Base-by-base conservation (phyloP, 1,140 invertebrate genomes). In the Drosophila orena region DNA sequence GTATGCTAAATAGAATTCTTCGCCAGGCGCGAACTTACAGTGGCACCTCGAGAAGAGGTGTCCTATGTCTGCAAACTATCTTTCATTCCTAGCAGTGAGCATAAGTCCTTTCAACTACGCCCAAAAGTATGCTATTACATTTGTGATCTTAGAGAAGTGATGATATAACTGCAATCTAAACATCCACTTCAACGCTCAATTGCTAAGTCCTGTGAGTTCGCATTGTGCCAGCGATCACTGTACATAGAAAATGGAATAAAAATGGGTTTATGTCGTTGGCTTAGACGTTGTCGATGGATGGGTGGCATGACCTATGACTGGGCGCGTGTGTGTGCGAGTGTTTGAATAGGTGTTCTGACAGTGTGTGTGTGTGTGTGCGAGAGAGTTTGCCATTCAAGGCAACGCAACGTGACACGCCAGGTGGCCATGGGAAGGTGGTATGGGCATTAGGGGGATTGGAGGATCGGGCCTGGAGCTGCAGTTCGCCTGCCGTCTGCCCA, bases 1-100 rank as follows among this genome's bases (percentile, higher is more conserved):
- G 88, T 90, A 90, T 90, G 88, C 86, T 90, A 91, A 90, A 90
- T 90, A 90, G 59, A 86, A 72, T 90, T 90, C 85, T 57, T 69
- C 53, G 53, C 22, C 47, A 56, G 64, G 24, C 50, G 34, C 17
- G 35, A 55, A 27, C 10, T 27, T 37, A 68, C 64, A 68, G 64
- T 68, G 15, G 11, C 8, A n/a, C 34, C 64, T 68, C 14, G 5
- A 2, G 3, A 10, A 17, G 10, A 30, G 47, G 24, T 34, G n/a
- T n/a, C n/a, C n/a, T n/a, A n/a, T n/a, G n/a, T n/a, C n/a, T n/a
- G 8, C 3, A 2, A 15, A 8, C n/a, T 27, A 2, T 10, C n/a
- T 27, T 2, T 4, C 8, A 2, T n/a, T 1, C 1, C 1, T 17
- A 17, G 17, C 17, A 17, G 17, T 1, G 17, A 17, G 17, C 17